phyloP scores from a whole-genome alignment of 2,888 invertebrate species.

The Bhutanitis thaidina region DNA sequence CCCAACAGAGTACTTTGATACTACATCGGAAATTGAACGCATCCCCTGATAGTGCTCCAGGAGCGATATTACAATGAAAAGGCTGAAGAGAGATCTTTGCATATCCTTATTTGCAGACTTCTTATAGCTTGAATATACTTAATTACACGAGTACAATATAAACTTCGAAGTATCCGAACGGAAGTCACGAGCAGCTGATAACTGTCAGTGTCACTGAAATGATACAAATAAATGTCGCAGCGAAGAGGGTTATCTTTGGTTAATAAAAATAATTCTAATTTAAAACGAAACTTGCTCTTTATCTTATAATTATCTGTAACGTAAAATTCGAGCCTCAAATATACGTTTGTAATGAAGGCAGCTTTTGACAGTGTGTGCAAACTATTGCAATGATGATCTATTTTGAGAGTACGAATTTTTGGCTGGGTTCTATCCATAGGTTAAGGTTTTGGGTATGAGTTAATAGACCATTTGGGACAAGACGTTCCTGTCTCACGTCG shows the following conservation, averaged over 20 bases:
- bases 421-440: constrained; percentile 71
- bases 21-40: too few species aligned
- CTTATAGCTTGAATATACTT: too few species aligned
- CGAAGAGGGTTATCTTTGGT: constrained; percentile 24
- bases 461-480: constrained; percentile 49
- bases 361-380: background rate
- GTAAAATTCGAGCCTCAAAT: background rate
- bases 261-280: constrained; percentile 18
- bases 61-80: too few species aligned
- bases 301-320: background rate
- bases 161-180: background rate
- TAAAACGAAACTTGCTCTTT: background rate
- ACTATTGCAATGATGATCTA: constrained; percentile 47
- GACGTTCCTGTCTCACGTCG: constrained; percentile 32
- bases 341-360: background rate
- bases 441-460: constrained; percentile 65
- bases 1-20: too few species aligned
- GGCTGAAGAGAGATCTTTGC: too few species aligned
- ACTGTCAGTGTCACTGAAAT: constrained; percentile 10
- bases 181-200: constrained; percentile 12
- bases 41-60: too few species aligned
- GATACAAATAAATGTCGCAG: too few species aligned
- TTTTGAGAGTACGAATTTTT: constrained; percentile 64
- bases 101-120: too few species aligned
- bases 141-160: too few species aligned